Conservation (phyloP, 2,797 vertebrate species). For the Petrocephalus schoutedeni region DNA sequence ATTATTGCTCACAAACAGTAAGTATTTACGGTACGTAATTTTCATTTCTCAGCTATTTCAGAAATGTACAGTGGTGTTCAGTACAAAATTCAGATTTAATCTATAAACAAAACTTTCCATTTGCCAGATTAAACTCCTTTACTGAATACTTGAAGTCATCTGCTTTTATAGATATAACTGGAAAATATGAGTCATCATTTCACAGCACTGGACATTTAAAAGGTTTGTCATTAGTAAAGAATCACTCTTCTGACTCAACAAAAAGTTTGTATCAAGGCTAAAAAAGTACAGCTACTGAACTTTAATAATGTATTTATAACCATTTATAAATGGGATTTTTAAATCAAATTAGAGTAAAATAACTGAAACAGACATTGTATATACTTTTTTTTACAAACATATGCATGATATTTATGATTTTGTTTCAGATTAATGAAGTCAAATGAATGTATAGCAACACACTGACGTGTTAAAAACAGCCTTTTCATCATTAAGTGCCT, state of each 20-base stretch:
- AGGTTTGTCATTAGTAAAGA: slow-evolving; percentile 3
- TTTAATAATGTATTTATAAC: slow-evolving; percentile 12
- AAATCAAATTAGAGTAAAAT: neutral
- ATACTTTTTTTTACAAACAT: neutral
- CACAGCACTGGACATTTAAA: slow-evolving; percentile 24
- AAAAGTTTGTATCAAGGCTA: slow-evolving; percentile 14
- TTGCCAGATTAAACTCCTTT: slow-evolving; percentile 8
- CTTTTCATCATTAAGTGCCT: slow-evolving; percentile 64
- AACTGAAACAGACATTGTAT: neutral
- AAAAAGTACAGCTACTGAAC: neutral
- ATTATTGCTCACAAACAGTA: neutral
- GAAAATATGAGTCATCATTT: slow-evolving; percentile 25
- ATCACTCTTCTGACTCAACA: slow-evolving; percentile 15
- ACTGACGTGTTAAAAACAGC: slow-evolving; percentile 27
- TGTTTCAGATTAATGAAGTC: slow-evolving; percentile 21
- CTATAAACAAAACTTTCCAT: neutral
- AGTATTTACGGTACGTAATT: neutral
- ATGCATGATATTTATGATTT: slow-evolving; percentile 21
- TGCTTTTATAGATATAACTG: slow-evolving; percentile 8
- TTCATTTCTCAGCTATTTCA: neutral
- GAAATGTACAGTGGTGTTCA: slow-evolving; percentile 1
- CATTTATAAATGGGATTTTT: slow-evolving; percentile 16
- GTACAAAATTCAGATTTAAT: slow-evolving; percentile 6
- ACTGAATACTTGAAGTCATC: slow-evolving; percentile 13
- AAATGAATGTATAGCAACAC: slow-evolving; percentile 27